Base-by-base conservation (phyloP, 2,113 vertebrate genomes). In the Miniopterus natalensis region DNA sequence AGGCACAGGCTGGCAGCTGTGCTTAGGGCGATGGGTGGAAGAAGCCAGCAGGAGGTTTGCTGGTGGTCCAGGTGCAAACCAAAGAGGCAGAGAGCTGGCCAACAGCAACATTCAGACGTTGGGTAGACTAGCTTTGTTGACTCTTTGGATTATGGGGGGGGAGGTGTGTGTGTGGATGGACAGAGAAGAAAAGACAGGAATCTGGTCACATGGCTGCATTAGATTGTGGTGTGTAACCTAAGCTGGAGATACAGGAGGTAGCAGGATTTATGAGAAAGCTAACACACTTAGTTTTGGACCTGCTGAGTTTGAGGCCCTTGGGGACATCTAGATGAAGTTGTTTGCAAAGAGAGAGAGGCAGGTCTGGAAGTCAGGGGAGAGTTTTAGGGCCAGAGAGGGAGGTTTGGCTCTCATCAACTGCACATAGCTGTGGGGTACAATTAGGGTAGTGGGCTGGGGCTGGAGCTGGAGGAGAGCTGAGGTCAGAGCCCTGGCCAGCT, bases 401-500 rank as follows among this genome's bases (percentile, higher is more conserved):
- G 18, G n/a, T 40, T 31, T 59, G 77, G 21, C 12, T 11, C n/a
- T 36, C 29, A 3, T 36, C 14, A 1, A 6, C 23, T 79, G 2
- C 31, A 1, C 15, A 4, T 4, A 1, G 25, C 27, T 45, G 1
- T 5, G 36, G 36, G 36, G 36, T 36, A 36, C 36, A 36, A 36
- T 36, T 36, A 36, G 36, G 36, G 36, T 36, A 36, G 36, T 36
- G n/a, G 6, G 31, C 2, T 5, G 36, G 29, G 1, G 6, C 18
- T 0, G 0, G 8, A 51, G 31, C 31, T 17, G 40, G 25, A 7
- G 53, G 25, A 40, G 78, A 18, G 8, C 9, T 17, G 8, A 31
- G 27, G 9, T 5, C 12, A 12, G 57, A 10, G 42, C 42, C 47
- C 18, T 23, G 2, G 42, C 1, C 0, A 42, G 27, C 4, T 1